A percentile compares a stretch with the other conserved stretches of the same genome.
Conservation (phyloP, 2,113 vertebrate species). For the Hucho hucho region DNA sequence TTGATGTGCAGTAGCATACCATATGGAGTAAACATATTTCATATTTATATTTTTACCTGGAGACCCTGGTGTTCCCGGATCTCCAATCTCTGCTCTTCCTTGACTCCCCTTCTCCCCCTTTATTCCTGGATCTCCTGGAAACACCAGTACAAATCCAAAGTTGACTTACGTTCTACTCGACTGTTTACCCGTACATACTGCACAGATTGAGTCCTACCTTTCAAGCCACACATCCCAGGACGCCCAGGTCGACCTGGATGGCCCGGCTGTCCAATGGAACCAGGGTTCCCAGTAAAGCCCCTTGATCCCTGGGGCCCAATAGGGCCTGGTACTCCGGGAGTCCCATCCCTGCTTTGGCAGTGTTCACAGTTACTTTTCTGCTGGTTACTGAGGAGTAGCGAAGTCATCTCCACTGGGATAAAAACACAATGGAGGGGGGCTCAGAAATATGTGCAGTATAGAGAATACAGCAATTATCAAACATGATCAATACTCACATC, state of each 20-base stretch:
- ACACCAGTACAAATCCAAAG: slow-evolving; percentile 11
- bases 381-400: slow-evolving; percentile 79
- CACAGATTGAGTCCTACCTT: slow-evolving; percentile 76
- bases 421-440: slow-evolving; percentile 34
- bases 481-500: slow-evolving; percentile 78
- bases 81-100: slow-evolving; percentile 80
- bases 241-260: slow-evolving; percentile 79
- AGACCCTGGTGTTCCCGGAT: slow-evolving; percentile 83
- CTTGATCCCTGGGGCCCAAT: slow-evolving; percentile 81
- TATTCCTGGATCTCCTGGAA: slow-evolving; percentile 84
- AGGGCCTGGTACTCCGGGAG: slow-evolving; percentile 83
- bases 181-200: not conserved
- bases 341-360: slow-evolving; percentile 78
- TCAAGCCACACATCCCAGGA: slow-evolving; percentile 82
- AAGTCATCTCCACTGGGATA: slow-evolving; percentile 82
- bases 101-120: slow-evolving; percentile 84
- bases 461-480: slow-evolving; percentile 12
- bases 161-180: no score
- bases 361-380: slow-evolving; percentile 80
- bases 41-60: slow-evolving; percentile 76
- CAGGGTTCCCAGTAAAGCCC: slow-evolving; percentile 85
- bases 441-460: not conserved
- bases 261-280: slow-evolving; percentile 82
- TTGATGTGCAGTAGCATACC: no score
- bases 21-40: not conserved